Evolutionary conservation across 1,140 invertebrate species (phyloP).

Genomic region (Lanistes nyassanus): DNA sequence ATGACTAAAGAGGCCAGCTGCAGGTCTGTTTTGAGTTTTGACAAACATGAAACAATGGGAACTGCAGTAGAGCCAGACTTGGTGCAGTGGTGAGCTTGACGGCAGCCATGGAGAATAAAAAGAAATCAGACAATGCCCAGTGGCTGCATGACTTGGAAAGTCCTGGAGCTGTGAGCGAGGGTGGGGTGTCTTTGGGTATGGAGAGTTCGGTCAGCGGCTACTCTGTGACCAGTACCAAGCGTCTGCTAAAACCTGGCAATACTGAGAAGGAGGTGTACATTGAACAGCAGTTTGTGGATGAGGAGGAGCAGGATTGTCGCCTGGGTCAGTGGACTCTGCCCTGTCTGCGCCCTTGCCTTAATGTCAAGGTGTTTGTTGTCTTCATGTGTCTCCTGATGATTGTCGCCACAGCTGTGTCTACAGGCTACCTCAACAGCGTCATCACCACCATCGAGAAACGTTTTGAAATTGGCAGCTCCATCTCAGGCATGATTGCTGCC

Average conservation of each 20-base stretch:
- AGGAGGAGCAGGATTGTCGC: constrained; percentile 71
- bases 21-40: too few species aligned
- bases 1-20: too few species aligned
- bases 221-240: constrained; percentile 46
- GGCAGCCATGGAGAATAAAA: too few species aligned
- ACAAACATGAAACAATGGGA: too few species aligned
- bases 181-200: constrained; percentile 31
- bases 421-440: constrained; percentile 90
- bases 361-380: constrained; percentile 87
- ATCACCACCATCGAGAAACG: constrained; percentile 97
- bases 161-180: constrained; percentile 25
- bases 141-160: constrained; percentile 19
- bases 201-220: constrained; percentile 48
- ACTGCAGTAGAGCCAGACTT: too few species aligned
- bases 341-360: constrained; percentile 81
- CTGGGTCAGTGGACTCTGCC: constrained; percentile 82
- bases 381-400: constrained; percentile 91
- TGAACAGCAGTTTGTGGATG: constrained; percentile 25
- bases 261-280: constrained; percentile 51
- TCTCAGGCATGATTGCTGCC: constrained; percentile 90
- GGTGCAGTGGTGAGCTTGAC: too few species aligned
- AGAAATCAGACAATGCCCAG: too few species aligned
- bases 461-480: constrained; percentile 93
- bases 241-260: constrained; percentile 35
- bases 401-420: constrained; percentile 68